Conservation (phyloP, 2,797 vertebrate species). For the Megalops cyprinoides region DNA sequence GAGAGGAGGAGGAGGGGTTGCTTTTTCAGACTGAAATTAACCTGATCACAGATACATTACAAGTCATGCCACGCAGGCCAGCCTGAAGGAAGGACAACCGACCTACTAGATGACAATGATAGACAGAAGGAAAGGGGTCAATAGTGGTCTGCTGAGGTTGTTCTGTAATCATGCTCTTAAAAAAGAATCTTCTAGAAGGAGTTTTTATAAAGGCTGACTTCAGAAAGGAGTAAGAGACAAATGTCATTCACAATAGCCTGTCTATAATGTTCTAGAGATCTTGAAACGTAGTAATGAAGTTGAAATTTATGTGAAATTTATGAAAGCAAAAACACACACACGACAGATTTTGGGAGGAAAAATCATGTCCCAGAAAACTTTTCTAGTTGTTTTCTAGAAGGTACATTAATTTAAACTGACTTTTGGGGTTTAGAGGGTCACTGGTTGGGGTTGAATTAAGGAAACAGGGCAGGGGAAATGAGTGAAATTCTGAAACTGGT, state of each 20-base stretch:
- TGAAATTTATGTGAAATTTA: too few species aligned
- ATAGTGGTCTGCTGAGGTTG: neutral
- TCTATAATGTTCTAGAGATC: neutral
- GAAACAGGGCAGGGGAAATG: neutral
- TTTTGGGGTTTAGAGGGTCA: neutral
- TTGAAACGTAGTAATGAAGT: neutral
- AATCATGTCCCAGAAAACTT: constrained; percentile 34
- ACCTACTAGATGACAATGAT: neutral
- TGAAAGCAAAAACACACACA: neutral
- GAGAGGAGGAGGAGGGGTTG: constrained; percentile 53
- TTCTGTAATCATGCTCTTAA: constrained; percentile 6
- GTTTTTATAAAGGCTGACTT: neutral
- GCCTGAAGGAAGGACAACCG: neutral
- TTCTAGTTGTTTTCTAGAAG: constrained; percentile 59
- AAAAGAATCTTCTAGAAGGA: neutral
- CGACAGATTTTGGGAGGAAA: constrained; percentile 25
- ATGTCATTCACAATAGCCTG: neutral
- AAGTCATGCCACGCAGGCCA: neutral
- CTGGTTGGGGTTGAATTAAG: neutral
- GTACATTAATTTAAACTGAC: constrained; percentile 25
- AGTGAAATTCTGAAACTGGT: neutral
- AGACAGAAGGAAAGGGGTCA: neutral
- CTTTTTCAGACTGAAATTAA: neutral
- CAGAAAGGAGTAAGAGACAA: neutral
- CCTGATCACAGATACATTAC: neutral